These are phyloP conservation scores for Fregetta grallaria DNA, from an alignment of 2,113 vertebrate genomes.

Conservation along the genomic window DNA sequence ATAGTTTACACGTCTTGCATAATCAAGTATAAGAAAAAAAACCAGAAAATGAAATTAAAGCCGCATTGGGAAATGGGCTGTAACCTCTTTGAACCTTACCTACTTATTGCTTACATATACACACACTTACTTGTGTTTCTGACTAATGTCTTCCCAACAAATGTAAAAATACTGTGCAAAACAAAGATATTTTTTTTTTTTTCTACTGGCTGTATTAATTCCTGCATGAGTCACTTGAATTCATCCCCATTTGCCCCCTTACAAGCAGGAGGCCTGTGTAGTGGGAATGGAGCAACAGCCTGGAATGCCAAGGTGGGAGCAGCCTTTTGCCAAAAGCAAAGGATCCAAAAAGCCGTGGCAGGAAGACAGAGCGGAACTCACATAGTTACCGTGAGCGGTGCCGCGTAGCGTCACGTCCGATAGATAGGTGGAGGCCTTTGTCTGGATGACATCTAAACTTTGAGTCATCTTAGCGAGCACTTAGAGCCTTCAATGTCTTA, in stretches of 20 bases:
- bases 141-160: background rate
- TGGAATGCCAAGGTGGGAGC: background rate
- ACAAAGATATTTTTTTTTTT: background rate
- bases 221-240: background rate
- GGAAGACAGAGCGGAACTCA: background rate
- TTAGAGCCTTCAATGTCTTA: background rate
- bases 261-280: background rate
- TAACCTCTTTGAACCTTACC: background rate
- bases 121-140: background rate
- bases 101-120: accelerated
- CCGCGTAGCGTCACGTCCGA: accelerated
- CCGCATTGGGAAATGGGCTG: background rate
- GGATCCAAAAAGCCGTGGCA: background rate
- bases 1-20: background rate
- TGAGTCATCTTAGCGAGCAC: background rate
- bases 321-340: background rate
- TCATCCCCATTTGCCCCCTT: background rate
- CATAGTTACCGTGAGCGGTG: accelerated
- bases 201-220: background rate
- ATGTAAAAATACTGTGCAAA: background rate
- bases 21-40: background rate
- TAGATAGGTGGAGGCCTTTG: background rate
- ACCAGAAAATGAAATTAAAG: background rate
- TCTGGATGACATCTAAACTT: background rate
- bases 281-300: background rate